Evolutionary conservation across 1,140 invertebrate species (phyloP), one percentile per base, ranked within the genome.

Genomic region (Drosophila carrolli): DNA sequence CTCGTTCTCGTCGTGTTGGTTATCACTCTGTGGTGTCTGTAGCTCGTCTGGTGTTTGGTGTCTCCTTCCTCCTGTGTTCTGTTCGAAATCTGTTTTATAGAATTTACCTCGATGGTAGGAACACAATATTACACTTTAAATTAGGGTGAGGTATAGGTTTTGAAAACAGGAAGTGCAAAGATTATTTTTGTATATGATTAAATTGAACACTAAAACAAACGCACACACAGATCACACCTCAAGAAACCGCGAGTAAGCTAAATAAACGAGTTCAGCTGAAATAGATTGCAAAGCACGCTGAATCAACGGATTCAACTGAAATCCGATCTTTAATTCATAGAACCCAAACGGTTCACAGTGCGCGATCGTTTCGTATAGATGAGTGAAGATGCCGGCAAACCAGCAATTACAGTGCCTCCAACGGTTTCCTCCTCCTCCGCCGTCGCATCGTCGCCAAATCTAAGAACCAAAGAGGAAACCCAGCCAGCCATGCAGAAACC

Each of bases 381-480:
- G 83, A 86, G 84, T 89, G 84, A 86, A 80, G 83, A 86, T 86
- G 82, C 61, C 66, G 80, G 56, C 66, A 88, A 88, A 55, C 47
- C 63, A 59, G 43, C 82, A 54, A 53, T 48, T 66, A 48, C 70
- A 72, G 60, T 63, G 56, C 68, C 44, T n/a, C 7, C 59, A 70
- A 16, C 51, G 37, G 54, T 38, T 68, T 46, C 44, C 63, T 41
- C 61, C 35, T 38, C 44, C 63, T 37, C 61, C 29, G 37, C 56
- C 59, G 23, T 11, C 65, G 66, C 29, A 35, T 38, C 48, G 19
- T 70, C 51, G 57, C 44, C 59, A 16, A 62, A 9, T 11, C 37
- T 71, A 38, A 89, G 50, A 53, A 11, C 73, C 7, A 70, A 32
- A 37, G 65, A 68, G 44, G 68, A 72, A 44, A 50, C 71, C 23